Evolutionary conservation across 2,797 vertebrate genomes (phyloP).

Genomic region (Melanotaenia boesemani): DNA sequence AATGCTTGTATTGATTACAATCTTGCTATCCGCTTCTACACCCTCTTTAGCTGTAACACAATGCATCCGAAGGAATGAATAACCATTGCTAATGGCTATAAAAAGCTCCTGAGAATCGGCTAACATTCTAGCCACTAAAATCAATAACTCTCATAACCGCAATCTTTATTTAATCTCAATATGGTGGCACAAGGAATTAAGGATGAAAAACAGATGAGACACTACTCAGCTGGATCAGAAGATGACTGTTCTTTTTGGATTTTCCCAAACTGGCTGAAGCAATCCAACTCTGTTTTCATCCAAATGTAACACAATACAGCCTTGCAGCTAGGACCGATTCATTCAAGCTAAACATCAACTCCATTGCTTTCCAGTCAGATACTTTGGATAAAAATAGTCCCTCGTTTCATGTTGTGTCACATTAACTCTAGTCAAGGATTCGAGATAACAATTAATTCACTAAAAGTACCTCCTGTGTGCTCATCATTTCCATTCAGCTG

Average conservation of each 20-base stretch:
- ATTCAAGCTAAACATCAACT: slow-evolving; percentile 23
- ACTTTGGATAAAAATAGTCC: slow-evolving; percentile 44
- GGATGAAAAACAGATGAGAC: slow-evolving; percentile 61
- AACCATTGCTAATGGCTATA: slow-evolving; percentile 81
- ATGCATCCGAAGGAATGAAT: slow-evolving; percentile 79
- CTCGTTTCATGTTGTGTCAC: slow-evolving; percentile 41
- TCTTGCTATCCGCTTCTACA: slow-evolving; percentile 63
- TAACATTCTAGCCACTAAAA: slow-evolving; percentile 71
- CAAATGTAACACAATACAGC: slow-evolving; percentile 16
- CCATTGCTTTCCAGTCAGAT: slow-evolving; percentile 30
- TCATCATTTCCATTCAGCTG: slow-evolving; percentile 52
- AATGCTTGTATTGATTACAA: slow-evolving; percentile 78
- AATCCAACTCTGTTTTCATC: slow-evolving; percentile 7
- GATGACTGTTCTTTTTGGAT: slow-evolving; percentile 27
- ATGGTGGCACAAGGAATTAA: slow-evolving; percentile 73
- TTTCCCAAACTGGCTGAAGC: slow-evolving; percentile 36
- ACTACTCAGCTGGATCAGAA: slow-evolving; percentile 38
- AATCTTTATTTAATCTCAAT: slow-evolving; percentile 80
- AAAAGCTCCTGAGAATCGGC: slow-evolving; percentile 76
- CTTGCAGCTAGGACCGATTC: slow-evolving; percentile 20
- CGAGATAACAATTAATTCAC: slow-evolving; percentile 68
- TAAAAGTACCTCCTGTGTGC: slow-evolving; percentile 64
- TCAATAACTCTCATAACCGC: slow-evolving; percentile 78
- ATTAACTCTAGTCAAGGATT: slow-evolving; percentile 47
- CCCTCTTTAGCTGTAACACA: slow-evolving; percentile 77